Evolutionary conservation across 2,113 vertebrate species (phyloP).

Genomic region (Lonchura striata): DNA sequence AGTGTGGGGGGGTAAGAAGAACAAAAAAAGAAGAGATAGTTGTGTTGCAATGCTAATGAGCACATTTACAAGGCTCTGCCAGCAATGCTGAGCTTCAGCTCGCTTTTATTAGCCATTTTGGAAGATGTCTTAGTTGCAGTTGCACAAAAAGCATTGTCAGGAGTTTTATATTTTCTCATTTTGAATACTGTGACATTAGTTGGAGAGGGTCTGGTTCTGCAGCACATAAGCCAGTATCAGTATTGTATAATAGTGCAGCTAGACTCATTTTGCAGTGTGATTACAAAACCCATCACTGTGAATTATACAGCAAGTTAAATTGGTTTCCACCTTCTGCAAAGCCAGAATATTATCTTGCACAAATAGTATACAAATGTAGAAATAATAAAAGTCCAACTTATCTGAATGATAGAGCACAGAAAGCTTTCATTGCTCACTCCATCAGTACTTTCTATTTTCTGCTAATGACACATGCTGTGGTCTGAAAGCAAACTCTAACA

Average conservation of each 20-base stretch:
- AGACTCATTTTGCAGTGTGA: constrained; percentile 51
- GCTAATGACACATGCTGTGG: neutral
- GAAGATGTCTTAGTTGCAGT: constrained; percentile 55
- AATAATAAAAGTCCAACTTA: constrained; percentile 42
- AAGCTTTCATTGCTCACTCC: neutral
- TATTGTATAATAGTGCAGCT: constrained; percentile 46
- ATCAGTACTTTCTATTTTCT: neutral
- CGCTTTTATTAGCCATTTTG: constrained; percentile 26
- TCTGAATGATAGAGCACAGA: neutral
- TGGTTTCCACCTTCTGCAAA: constrained; percentile 53
- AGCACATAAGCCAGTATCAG: constrained; percentile 32
- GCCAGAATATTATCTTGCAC: constrained; percentile 45
- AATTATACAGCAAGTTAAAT: constrained; percentile 61
- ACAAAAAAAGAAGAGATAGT: neutral
- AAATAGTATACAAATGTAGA: constrained; percentile 67
- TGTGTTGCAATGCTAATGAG: constrained; percentile 29
- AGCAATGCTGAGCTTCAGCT: neutral
- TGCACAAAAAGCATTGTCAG: constrained; percentile 47
- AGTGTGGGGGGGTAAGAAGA: neutral
- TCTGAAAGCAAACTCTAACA: neutral
- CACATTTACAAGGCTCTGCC: constrained; percentile 1
- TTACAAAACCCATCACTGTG: constrained; percentile 67
- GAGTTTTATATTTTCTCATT: constrained; percentile 53
- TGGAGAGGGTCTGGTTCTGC: neutral
- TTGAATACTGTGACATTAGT: constrained; percentile 39